A percentile compares a stretch with the other conserved stretches of the same genome.
These are phyloP conservation scores for Crenichthys baileyi DNA, from an alignment of 2,797 vertebrate species.

Conservation along the genomic window DNA sequence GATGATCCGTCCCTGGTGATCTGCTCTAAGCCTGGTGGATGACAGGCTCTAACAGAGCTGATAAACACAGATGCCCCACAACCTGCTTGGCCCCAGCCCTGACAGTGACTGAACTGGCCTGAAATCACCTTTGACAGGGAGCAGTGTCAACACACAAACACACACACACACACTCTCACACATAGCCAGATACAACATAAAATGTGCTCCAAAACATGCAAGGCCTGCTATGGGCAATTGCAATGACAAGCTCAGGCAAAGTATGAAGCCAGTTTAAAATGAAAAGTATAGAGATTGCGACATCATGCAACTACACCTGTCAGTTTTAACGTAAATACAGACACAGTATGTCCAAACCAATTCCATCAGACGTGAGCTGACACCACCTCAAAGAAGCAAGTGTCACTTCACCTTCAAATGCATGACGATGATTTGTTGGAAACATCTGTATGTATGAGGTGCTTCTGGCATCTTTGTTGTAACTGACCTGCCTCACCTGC, in stretches of 20 bases:
- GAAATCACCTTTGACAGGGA: constrained; percentile 82
- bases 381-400: constrained; percentile 59
- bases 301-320: constrained; percentile 21
- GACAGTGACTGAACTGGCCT: constrained; percentile 85
- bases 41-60: constrained; percentile 79
- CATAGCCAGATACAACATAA: constrained; percentile 24
- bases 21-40: constrained; percentile 66
- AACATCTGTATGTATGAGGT: constrained; percentile 27
- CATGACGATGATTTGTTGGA: constrained; percentile 45
- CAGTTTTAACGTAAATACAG: constrained; percentile 18
- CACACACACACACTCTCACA: constrained; percentile 25
- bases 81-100: constrained; percentile 70
- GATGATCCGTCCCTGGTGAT: constrained; percentile 73
- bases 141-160: constrained; percentile 64
- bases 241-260: constrained; percentile 16
- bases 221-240: background rate
- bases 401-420: constrained; percentile 74
- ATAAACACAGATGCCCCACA: constrained; percentile 77
- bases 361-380: constrained; percentile 58
- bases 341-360: constrained; percentile 31
- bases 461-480: constrained; percentile 31
- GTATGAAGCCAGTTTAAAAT: constrained; percentile 22
- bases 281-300: constrained; percentile 5
- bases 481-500: constrained; percentile 43
- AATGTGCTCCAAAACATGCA: constrained; percentile 29